Base-by-base conservation (phyloP, 2,113 vertebrate species). In the Oreamnos americanus region DNA sequence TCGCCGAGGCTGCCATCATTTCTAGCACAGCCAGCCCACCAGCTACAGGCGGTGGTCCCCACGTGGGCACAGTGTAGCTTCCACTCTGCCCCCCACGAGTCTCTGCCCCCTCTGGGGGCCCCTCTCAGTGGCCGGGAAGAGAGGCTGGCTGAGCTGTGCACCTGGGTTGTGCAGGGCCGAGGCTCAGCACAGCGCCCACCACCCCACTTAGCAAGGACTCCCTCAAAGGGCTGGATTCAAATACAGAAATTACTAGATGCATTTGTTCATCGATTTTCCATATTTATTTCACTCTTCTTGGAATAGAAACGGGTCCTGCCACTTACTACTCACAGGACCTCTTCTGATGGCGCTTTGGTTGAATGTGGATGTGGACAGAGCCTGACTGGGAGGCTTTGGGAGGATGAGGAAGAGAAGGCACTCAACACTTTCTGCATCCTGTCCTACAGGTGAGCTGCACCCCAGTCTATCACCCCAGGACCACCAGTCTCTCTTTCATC, bases 141-240 rank as follows among this genome's bases (percentile, higher is more conserved):
- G 55, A 45, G 28, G 47, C n/a, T 36, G 47, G 64, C 7, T 16
- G 33, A 28, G 30, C 3, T 15, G 30, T 10, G 9, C 4, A 1
- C 2, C 17, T 9, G 2, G 2, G 19, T 13, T 6, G 16, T 16
- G 16, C 9, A 21, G 15, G 16, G 25, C 25, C 3, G 1, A 25
- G 15, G 26, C 1, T 9, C 21, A 5, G 15, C 74, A 28, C 39
- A 2, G 16, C 0, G 0, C 28, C 19, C n/a, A 12, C 16, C 7
- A 25, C 1, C 1, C 3, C 12, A 0, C 1, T 2, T 30, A 25
- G 8, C 45, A 3, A 45, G 7, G 21, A n/a, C n/a, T n/a, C 55
- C 28, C 23, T 64, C 28, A 1, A 23, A 21, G 39, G 58, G 4
- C 53, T 33, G 11, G 71, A 4, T 36, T 64, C 94, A 64, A 13